These are phyloP conservation scores for Parapristionchus giblindavisi DNA, from an alignment of 2,888 invertebrate genomes.

Conservation along the genomic window DNA sequence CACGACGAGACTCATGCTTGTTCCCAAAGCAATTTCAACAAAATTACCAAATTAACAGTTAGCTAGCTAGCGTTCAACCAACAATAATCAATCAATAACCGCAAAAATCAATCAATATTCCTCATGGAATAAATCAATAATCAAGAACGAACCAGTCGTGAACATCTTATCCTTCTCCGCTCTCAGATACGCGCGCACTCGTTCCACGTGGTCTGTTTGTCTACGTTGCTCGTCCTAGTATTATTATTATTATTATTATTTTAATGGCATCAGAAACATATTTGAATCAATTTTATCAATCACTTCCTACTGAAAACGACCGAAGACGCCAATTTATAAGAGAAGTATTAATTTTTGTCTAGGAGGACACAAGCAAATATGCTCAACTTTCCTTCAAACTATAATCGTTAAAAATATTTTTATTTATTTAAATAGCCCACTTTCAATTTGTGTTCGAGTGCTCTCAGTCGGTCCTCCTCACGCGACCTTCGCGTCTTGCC, in stretches of 20 bases:
- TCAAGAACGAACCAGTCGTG: constrained; percentile 10
- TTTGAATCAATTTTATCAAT: neutral
- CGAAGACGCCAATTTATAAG: neutral
- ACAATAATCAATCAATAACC: too few species aligned
- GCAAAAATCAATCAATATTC: too few species aligned
- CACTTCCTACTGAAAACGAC: neutral
- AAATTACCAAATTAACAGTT: too few species aligned
- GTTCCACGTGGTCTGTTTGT: constrained; percentile 91
- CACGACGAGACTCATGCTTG: too few species aligned
- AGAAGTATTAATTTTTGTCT: neutral
- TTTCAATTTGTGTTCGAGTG: constrained; percentile 86
- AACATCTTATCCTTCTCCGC: constrained; percentile 48
- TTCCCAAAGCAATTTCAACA: too few species aligned
- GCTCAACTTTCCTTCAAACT: too few species aligned
- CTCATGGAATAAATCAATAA: neutral
- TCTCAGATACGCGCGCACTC: constrained; percentile 75
- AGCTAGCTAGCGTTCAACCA: too few species aligned
- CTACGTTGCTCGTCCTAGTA: constrained; percentile 85
- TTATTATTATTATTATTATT: constrained; percentile 69
- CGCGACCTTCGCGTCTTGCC: constrained; percentile 87
- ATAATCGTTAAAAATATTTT: neutral
- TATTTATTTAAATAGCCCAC: neutral
- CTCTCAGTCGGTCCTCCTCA: constrained; percentile 88
- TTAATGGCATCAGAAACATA: neutral
- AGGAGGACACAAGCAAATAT: too few species aligned